A percentile compares a stretch with the other conserved stretches of the same genome.
These are phyloP conservation scores for Morus bassanus DNA, from an alignment of 2,797 vertebrate genomes.

Conservation along the genomic window DNA sequence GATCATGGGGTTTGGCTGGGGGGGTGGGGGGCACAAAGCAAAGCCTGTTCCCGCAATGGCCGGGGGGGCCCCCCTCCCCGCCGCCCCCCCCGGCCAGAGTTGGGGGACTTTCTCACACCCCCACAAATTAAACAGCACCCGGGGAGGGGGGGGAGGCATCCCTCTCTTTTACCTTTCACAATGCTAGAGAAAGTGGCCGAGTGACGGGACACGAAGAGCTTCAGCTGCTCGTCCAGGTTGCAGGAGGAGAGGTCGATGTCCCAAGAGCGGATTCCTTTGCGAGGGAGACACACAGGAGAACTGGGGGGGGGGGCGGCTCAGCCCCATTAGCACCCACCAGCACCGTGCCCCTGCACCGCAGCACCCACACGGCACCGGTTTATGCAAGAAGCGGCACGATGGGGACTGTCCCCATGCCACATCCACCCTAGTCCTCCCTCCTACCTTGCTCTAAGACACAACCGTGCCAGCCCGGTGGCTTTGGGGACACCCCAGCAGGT, in stretches of 20 bases:
- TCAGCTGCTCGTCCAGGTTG: conserved; percentile 90
- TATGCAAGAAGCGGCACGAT: background rate
- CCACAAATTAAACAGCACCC: background rate
- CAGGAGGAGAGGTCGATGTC: conserved; percentile 79
- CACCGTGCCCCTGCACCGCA: background rate
- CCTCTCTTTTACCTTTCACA: conserved; percentile 77
- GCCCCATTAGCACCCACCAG: background rate
- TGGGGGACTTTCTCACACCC: background rate
- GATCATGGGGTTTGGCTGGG: background rate
- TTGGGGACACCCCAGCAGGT: background rate
- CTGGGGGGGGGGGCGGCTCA: background rate
- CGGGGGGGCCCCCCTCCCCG: background rate
- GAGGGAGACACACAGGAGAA: too few relatives aligned
- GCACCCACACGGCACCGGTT: background rate
- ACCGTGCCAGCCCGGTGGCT: background rate
- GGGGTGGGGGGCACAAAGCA: background rate
- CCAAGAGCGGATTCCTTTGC: conserved; percentile 81
- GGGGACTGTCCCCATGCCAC: background rate
- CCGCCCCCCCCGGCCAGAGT: background rate
- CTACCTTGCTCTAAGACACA: too few relatives aligned
- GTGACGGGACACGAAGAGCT: conserved; percentile 92
- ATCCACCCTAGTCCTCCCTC: background rate
- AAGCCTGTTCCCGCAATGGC: background rate
- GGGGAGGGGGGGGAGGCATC: too few relatives aligned
- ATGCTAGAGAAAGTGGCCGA: conserved; percentile 89